Percentiles rank a stretch among this genome's conserved stretches.
phyloP scores from a whole-genome alignment of 2,797 vertebrate species.

The Gadopsis marmoratus region DNA sequence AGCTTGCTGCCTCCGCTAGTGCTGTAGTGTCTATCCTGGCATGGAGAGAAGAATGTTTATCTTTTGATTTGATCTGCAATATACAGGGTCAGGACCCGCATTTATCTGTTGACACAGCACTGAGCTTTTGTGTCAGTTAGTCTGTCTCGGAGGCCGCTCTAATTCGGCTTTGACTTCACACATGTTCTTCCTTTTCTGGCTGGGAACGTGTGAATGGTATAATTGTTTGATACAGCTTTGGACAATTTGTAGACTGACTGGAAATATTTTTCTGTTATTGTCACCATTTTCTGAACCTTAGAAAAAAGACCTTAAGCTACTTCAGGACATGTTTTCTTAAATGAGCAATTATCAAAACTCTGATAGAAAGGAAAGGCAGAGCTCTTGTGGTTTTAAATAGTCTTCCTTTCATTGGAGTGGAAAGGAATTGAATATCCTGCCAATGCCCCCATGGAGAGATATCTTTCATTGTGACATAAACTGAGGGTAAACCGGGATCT shows the following conservation, averaged over 20 bases:
- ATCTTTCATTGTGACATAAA: constrained; percentile 36
- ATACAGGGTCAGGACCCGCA: constrained; percentile 46
- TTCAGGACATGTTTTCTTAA: constrained; percentile 29
- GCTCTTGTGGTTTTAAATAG: constrained; percentile 24
- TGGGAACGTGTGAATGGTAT: constrained; percentile 28
- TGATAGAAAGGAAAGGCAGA: background rate
- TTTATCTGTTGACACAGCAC: constrained; percentile 69
- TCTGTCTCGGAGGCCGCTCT: constrained; percentile 49
- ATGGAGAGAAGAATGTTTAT: constrained; percentile 51
- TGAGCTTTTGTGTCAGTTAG: constrained; percentile 40
- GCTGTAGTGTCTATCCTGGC: constrained; percentile 16
- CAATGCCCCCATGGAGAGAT: constrained; percentile 6
- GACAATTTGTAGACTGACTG: constrained; percentile 23
- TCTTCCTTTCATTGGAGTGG: constrained; percentile 11
- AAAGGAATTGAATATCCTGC: constrained; percentile 16
- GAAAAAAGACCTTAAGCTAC: background rate
- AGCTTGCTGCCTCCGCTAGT: background rate
- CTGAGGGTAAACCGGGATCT: constrained; percentile 1
- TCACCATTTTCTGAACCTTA: background rate
- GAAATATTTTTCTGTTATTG: constrained; percentile 17
- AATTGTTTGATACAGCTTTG: constrained; percentile 32
- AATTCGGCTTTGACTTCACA: constrained; percentile 63
- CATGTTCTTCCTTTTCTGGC: constrained; percentile 36
- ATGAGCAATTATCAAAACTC: constrained; percentile 12
- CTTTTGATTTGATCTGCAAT: constrained; percentile 62